Evolutionary conservation across 2,888 invertebrate species (phyloP), one percentile per base, ranked within the genome.

Genomic region (Mesorhabditis sp.): DNA sequence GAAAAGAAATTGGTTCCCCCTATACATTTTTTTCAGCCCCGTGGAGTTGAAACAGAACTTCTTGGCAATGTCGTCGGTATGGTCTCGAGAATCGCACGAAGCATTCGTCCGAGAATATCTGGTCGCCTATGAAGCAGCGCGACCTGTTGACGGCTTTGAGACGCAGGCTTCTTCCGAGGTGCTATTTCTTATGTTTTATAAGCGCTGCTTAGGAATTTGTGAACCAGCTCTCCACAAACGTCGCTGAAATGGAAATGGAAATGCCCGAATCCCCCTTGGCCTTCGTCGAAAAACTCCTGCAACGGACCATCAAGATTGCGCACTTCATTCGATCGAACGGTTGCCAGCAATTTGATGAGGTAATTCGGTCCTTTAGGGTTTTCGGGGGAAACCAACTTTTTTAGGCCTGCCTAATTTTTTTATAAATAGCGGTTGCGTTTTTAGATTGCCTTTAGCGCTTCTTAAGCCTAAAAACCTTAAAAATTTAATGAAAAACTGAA

Each of bases 41-140:
- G n/a, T 66, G n/a, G 28, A 28, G 28, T 28, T 28, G 28, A 28
- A 28, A 28, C 7, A 69, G 4, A 64, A 71, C 41, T 65, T 45
- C 10, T 62, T 67, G 4, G 66, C 68, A 62, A 73, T 77, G 42
- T 70, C 70, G n/a, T 61, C 66, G 43, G 74, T 74, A 45, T 77
- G 77, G 77, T 69, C 74, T 28, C 58, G 71, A 0, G 76, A 76
- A 66, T 74, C 73, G 4, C 72, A 76, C 61, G 73, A 76, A 13
- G 45, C n/a, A 4, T 77, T 75, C 62, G 72, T 74, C 4, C 70
- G 68, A 5, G 68, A 71, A 13, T 77, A 76, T 61, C 66, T 78
- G 44, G 66, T 67, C n/a, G 50, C 68, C 42, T 77, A 76, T 70
- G 67, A 74, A 43, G 67, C 71, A 7, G 65, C 64, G n/a, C 68